These are phyloP conservation scores for Esox masquinongy DNA, from an alignment of 2,797 vertebrate species.

Conservation along the genomic window DNA sequence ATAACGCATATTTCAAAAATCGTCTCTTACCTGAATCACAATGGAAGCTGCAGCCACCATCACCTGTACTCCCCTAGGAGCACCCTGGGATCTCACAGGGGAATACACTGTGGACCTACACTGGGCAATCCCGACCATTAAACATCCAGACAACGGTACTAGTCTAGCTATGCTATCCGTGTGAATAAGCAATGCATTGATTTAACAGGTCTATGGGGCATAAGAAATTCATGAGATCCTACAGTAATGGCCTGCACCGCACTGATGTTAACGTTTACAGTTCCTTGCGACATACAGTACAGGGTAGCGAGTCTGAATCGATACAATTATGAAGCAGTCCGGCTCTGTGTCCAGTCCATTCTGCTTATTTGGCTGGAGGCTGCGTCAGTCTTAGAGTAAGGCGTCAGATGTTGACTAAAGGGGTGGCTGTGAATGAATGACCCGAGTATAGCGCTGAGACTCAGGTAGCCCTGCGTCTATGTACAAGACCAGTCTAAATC, in stretches of 20 bases:
- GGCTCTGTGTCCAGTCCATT: constrained; percentile 61
- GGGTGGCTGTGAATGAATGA: constrained; percentile 39
- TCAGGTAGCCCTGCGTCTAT: constrained; percentile 49
- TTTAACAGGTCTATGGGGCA: not conserved
- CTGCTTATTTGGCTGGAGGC: constrained; percentile 53
- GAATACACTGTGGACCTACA: not conserved
- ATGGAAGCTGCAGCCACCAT: not conserved
- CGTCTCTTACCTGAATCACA: not conserved
- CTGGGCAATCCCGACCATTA: not conserved
- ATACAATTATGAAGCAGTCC: constrained; percentile 32
- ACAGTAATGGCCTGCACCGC: not conserved
- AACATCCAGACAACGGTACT: not conserved
- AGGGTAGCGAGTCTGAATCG: constrained; percentile 45
- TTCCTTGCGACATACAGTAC: constrained; percentile 43
- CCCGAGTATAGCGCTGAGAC: constrained; percentile 28
- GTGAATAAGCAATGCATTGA: not conserved
- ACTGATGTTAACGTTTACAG: not conserved
- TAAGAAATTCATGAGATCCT: not conserved
- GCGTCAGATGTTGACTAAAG: constrained; percentile 28
- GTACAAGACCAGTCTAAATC: constrained; percentile 61
- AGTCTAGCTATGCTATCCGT: not conserved
- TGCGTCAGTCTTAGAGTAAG: constrained; percentile 12
- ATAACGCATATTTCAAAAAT: too few relatives aligned
- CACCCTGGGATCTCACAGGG: not conserved
- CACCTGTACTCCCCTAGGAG: not conserved